Conservation (phyloP, 2,888 invertebrate genomes). For the Ephialtes manifestator region DNA sequence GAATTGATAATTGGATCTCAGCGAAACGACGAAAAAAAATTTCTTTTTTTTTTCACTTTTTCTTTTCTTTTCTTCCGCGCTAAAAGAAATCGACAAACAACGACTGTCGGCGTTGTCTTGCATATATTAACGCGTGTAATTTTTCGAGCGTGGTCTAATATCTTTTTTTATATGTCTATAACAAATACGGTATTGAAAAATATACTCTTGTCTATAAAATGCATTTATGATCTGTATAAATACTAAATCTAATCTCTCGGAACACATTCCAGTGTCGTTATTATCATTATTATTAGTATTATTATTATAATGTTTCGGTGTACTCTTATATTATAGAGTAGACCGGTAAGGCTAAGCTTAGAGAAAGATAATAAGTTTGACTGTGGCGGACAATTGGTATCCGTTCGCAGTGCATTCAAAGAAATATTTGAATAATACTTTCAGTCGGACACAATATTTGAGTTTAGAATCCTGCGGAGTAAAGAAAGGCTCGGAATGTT, state of each 20-base stretch:
- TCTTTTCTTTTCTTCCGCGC: no score
- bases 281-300: conserved; percentile 29
- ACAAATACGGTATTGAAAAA: conserved; percentile 55
- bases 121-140: background rate
- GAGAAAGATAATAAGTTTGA: conserved; percentile 38
- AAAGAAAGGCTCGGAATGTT: background rate
- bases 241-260: conserved; percentile 61
- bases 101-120: background rate
- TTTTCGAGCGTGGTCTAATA: background rate
- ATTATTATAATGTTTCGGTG: conserved; percentile 12
- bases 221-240: conserved; percentile 56
- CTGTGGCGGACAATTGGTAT: background rate
- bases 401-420: background rate
- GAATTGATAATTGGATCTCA: background rate
- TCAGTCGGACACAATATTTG: background rate
- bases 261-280: conserved; percentile 50
- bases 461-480: conserved; percentile 10
- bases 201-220: conserved; percentile 64
- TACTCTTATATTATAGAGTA: conserved; percentile 13
- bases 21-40: background rate
- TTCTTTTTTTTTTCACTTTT: background rate
- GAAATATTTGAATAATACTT: conserved; percentile 17
- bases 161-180: conserved; percentile 3
- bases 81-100: background rate
- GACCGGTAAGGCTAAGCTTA: conserved; percentile 50